phyloP scores from a whole-genome alignment of 2,888 invertebrate genomes.

The Nysson spinosus region DNA sequence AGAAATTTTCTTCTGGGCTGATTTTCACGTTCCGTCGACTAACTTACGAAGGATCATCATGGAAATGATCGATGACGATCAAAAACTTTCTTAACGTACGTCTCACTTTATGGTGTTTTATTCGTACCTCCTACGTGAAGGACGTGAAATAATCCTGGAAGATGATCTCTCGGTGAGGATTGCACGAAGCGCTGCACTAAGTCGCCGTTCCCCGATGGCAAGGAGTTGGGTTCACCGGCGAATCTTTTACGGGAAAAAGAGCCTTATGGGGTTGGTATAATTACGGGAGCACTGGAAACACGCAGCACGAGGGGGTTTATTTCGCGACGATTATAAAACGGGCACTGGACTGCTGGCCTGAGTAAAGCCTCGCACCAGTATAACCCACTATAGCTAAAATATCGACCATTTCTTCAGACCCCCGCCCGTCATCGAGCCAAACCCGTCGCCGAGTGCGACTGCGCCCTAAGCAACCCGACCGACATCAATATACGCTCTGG shows the following conservation, averaged over 20 bases:
- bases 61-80: not conserved
- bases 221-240: too few species aligned
- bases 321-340: constrained; percentile 54
- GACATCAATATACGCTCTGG: constrained; percentile 67
- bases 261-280: too few species aligned
- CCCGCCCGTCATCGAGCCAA: constrained; percentile 67
- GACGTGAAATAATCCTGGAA: too few species aligned
- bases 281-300: constrained; percentile 31
- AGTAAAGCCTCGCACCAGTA: constrained; percentile 72
- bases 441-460: constrained; percentile 61
- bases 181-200: constrained; percentile 22
- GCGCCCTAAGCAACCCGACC: constrained; percentile 60
- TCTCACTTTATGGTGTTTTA: not conserved
- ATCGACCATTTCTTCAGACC: constrained; percentile 75
- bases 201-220: too few species aligned
- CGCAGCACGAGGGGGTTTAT: constrained; percentile 39
- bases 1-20: constrained; percentile 29
- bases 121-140: not conserved
- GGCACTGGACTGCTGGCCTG: constrained; percentile 57
- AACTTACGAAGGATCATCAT: too few species aligned
- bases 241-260: too few species aligned
- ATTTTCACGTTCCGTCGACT: too few species aligned
- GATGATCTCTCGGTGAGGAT: constrained; percentile 18
- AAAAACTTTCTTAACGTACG: not conserved
- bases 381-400: constrained; percentile 72